These are phyloP conservation scores for Nomada fucata DNA, from an alignment of 2,888 invertebrate genomes.

Conservation along the genomic window DNA sequence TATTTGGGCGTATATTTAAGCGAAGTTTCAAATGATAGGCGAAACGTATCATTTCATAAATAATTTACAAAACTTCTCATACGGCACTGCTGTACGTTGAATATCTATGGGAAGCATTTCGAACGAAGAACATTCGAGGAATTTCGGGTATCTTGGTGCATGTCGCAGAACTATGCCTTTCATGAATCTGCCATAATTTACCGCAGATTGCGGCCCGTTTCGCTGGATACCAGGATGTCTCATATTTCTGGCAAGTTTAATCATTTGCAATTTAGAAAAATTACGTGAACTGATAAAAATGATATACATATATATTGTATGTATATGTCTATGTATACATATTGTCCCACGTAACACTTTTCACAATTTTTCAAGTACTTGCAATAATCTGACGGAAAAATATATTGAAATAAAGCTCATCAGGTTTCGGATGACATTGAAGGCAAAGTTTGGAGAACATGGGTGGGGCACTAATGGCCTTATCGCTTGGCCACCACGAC, in stretches of 20 bases:
- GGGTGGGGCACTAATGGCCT: no score
- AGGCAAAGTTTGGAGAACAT: no score
- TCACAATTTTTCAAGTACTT: no score
- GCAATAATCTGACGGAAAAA: no score
- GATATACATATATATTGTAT: no score
- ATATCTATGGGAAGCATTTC: background rate
- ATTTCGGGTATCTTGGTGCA: constrained; percentile 24
- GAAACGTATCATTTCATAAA: background rate
- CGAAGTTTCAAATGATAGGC: background rate
- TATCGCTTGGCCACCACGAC: no score
- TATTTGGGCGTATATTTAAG: background rate
- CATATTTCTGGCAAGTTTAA: constrained; percentile 4
- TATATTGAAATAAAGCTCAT: no score
- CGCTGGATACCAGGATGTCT: constrained; percentile 21
- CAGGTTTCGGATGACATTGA: no score
- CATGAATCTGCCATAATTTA: constrained; percentile 38
- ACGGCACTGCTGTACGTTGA: background rate
- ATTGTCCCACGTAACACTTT: no score
- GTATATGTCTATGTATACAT: no score
- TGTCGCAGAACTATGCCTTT: constrained; percentile 45
- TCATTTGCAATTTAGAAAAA: constrained; percentile 5
- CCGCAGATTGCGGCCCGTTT: constrained; percentile 8
- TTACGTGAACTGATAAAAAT: no score
- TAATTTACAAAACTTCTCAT: constrained; percentile 26
- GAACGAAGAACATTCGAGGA: constrained; percentile 33